These are phyloP conservation scores for Noctua janthina DNA, from an alignment of 2,888 invertebrate genomes.

Conservation along the genomic window DNA sequence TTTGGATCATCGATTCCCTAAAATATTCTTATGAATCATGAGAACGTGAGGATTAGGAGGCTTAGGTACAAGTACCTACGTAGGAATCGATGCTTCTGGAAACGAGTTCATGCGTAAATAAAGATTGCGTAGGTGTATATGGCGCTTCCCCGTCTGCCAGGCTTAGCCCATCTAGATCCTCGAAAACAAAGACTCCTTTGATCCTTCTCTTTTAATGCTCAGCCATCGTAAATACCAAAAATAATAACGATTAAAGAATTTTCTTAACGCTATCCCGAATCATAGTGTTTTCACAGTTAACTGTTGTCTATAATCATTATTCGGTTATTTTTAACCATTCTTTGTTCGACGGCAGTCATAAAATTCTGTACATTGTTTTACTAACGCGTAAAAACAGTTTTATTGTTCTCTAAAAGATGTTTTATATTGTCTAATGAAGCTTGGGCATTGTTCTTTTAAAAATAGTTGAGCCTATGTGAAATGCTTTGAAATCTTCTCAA, in stretches of 20 bases:
- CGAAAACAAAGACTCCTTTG: slow-evolving; percentile 59
- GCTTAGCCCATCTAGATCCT: slow-evolving; percentile 55
- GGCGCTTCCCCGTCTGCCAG: slow-evolving; percentile 42
- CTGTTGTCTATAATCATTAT: slow-evolving; percentile 75
- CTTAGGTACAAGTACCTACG: slow-evolving; percentile 21
- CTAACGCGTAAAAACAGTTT: slow-evolving; percentile 80
- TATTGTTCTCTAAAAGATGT: slow-evolving; percentile 87
- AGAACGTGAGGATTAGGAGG: slow-evolving; percentile 29
- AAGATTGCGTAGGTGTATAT: slow-evolving; percentile 49
- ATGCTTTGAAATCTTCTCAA: slow-evolving; percentile 57
- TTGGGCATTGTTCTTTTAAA: slow-evolving; percentile 74
- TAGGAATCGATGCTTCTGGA: slow-evolving; percentile 43
- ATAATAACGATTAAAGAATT: slow-evolving; percentile 65
- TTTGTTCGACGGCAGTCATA: slow-evolving; percentile 79
- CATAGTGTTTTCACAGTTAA: slow-evolving; percentile 74
- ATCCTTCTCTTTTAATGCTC: slow-evolving; percentile 53
- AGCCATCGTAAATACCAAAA: slow-evolving; percentile 65
- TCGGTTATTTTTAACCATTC: slow-evolving; percentile 80
- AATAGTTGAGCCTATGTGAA: slow-evolving; percentile 68
- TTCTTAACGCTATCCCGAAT: slow-evolving; percentile 56
- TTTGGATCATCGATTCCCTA: not conserved
- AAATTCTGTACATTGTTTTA: slow-evolving; percentile 81
- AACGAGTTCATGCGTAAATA: slow-evolving; percentile 40
- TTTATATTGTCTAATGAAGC: slow-evolving; percentile 79
- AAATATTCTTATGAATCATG: slow-evolving; percentile 44